phyloP scores from a whole-genome alignment of 2,113 vertebrate species.

The Syngnathus floridae region DNA sequence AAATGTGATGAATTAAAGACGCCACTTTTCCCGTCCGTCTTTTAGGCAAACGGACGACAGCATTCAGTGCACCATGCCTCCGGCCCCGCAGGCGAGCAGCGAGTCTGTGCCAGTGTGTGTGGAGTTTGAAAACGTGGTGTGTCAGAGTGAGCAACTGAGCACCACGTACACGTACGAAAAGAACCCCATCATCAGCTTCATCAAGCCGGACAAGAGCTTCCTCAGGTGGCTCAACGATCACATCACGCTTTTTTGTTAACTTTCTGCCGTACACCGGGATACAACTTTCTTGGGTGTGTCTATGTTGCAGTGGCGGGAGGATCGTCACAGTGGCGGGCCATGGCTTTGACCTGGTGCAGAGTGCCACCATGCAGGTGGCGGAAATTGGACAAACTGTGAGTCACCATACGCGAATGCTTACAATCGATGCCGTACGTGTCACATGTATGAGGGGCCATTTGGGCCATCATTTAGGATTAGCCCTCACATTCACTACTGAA shows the following conservation, averaged over 20 bases:
- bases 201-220: conserved; percentile 84
- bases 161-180: conserved; percentile 80
- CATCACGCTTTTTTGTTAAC: too few species aligned
- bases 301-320: conserved; percentile 81
- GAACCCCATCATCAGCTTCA: conserved; percentile 80
- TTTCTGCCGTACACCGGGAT: not conserved
- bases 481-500: too few species aligned
- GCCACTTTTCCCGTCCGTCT: conserved; percentile 2
- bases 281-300: conserved; percentile 16
- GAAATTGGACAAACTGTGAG: conserved; percentile 79
- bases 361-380: conserved; percentile 78
- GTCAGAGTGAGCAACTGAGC: conserved; percentile 63
- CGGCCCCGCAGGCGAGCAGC: conserved; percentile 24
- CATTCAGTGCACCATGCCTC: conserved; percentile 83
- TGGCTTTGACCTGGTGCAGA: conserved; percentile 88
- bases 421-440: too few species aligned
- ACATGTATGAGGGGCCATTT: too few species aligned
- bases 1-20: conserved; percentile 5
- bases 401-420: not conserved
- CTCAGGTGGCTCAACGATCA: conserved; percentile 74
- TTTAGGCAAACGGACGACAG: conserved; percentile 70
- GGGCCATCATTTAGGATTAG: too few species aligned
- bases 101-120: conserved; percentile 77
- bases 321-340: conserved; percentile 84
- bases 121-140: conserved; percentile 80